These are phyloP conservation scores for Nycticorax nycticorax DNA, from an alignment of 2,113 vertebrate genomes.

Conservation along the genomic window DNA sequence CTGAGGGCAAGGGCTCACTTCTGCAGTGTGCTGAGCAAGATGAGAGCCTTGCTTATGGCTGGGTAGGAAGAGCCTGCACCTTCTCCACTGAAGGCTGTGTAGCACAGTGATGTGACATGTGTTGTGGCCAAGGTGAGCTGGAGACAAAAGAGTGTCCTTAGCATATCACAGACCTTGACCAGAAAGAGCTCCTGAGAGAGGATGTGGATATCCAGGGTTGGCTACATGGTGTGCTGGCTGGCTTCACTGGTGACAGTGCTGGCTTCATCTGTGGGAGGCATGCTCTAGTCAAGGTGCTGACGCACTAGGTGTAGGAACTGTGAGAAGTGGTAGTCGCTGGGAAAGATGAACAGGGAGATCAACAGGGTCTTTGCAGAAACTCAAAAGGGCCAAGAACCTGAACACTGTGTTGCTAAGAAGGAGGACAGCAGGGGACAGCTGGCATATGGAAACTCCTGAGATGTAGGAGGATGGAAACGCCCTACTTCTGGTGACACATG, in stretches of 20 bases:
- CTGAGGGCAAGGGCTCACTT: neutral
- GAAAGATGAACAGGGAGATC: neutral
- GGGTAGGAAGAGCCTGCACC: neutral
- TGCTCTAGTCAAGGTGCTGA: neutral
- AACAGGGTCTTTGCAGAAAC: neutral
- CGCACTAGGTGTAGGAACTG: neutral
- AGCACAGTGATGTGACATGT: fast-evolving
- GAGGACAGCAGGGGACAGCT: neutral
- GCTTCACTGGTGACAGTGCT: neutral
- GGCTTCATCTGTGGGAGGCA: neutral
- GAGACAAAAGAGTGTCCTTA: neutral
- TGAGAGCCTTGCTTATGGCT: neutral
- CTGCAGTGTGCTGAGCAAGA: neutral
- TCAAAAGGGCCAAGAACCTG: neutral
- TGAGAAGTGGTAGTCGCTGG: fast-evolving
- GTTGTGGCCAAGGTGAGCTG: neutral
- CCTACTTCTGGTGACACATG: fast-evolving
- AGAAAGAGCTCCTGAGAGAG: neutral
- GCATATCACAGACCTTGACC: neutral
- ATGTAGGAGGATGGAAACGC: neutral
- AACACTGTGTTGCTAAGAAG: fast-evolving
- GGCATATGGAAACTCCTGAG: neutral
- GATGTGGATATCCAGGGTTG: too few species aligned
- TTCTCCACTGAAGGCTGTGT: neutral
- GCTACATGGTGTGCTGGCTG: neutral